These are phyloP conservation scores for Hydropsyche betteni DNA, from an alignment of 2,888 invertebrate genomes.

Conservation along the genomic window DNA sequence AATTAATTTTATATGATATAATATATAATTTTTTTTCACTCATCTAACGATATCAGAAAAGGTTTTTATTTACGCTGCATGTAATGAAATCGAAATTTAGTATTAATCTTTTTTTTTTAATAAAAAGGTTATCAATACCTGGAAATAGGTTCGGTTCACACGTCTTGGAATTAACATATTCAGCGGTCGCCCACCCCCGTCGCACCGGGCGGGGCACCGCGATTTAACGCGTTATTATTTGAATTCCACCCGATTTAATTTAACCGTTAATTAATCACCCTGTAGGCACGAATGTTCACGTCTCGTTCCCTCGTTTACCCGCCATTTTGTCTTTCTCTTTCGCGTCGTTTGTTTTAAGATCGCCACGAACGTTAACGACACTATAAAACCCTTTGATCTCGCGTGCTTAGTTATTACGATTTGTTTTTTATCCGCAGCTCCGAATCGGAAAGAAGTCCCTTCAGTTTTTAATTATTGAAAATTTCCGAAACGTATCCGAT, in stretches of 20 bases:
- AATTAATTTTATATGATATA: too few species aligned
- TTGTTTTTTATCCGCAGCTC: too few species aligned
- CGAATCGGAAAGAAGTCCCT: too few species aligned
- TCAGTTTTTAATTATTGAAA: too few species aligned
- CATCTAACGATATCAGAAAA: too few species aligned
- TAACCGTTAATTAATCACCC: conserved; percentile 62
- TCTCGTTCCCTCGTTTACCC: too few species aligned
- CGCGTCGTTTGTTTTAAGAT: conserved; percentile 14
- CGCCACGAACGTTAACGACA: conserved; percentile 19
- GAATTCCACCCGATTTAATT: conserved; percentile 55
- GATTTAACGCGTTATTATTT: conserved; percentile 52
- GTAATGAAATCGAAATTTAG: too few species aligned
- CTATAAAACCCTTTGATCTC: conserved; percentile 1
- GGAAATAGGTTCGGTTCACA: conserved; percentile 18
- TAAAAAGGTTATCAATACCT: conserved; percentile 21
- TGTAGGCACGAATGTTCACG: conserved; percentile 12
- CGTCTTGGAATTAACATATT: conserved; percentile 47
- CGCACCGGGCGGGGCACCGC: conserved; percentile 36
- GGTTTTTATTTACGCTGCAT: too few species aligned
- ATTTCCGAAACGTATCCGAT: too few species aligned
- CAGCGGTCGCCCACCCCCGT: conserved; percentile 45
- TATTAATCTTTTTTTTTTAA: background rate
- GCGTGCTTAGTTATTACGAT: too few species aligned
- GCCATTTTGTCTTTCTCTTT: background rate
- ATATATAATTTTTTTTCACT: too few species aligned